These are phyloP conservation scores for Vicugna pacos DNA, from an alignment of 2,113 vertebrate species.

Conservation along the genomic window DNA sequence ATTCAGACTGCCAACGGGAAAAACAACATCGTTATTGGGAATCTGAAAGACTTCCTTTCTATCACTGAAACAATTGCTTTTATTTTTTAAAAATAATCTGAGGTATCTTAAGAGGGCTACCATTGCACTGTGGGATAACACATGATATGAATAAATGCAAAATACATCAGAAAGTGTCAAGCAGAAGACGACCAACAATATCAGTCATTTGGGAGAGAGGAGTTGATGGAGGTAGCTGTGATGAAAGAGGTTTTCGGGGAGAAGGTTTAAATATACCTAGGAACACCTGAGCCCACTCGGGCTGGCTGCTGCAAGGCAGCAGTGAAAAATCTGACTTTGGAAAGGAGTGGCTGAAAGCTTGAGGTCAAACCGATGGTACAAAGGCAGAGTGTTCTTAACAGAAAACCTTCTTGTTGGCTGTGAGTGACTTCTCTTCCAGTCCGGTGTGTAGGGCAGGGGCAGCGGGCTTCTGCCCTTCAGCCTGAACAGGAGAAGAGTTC, in stretches of 20 bases:
- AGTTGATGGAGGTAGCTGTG: too few relatives aligned
- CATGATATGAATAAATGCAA: background rate
- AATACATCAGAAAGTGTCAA: background rate
- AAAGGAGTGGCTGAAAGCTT: background rate
- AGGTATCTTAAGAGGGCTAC: background rate
- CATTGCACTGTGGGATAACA: background rate
- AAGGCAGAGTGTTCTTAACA: conserved; percentile 43
- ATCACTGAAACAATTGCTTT: background rate
- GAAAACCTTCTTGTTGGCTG: background rate
- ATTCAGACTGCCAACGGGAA: background rate
- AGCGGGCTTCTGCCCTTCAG: background rate
- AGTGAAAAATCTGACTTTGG: background rate
- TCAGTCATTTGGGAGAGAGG: background rate
- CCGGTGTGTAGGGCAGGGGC: background rate
- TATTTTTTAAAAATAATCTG: conserved; percentile 36
- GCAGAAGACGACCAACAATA: background rate
- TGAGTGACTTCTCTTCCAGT: background rate
- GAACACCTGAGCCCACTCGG: background rate
- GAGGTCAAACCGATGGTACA: background rate
- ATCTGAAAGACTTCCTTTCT: background rate
- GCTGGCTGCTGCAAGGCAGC: background rate
- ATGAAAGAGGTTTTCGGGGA: conserved; percentile 16
- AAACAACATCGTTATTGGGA: background rate
- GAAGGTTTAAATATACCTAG: background rate
- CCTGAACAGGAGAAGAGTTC: conserved; percentile 7